Percentiles rank a stretch among this genome's conserved stretches.
Evolutionary conservation across 2,797 vertebrate species (phyloP).

Genomic region (Phataginus tricuspis): DNA sequence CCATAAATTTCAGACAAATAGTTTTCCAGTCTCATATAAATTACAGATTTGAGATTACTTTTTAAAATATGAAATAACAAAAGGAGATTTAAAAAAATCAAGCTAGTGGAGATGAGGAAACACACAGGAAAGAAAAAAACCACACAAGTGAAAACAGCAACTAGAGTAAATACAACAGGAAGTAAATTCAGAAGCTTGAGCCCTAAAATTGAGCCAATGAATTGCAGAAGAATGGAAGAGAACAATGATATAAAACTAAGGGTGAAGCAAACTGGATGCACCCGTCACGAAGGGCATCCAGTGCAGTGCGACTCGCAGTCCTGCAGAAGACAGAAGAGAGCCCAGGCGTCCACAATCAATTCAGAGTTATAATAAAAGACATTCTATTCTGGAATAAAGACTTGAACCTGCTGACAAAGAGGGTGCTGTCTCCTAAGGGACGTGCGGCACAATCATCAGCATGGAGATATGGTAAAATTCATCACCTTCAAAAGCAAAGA

Average conservation of each 20-base stretch:
- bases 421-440: not conserved
- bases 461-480: not conserved
- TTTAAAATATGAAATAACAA: not conserved
- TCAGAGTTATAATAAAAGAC: not conserved
- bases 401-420: not conserved
- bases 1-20: not conserved
- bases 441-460: not conserved
- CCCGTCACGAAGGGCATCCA: not conserved
- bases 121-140: not conserved
- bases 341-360: rapidly evolving
- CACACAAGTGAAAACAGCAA: not conserved
- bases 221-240: not conserved
- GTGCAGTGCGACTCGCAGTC: rapidly evolving
- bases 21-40: not conserved
- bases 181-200: not conserved
- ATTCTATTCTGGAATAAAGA: not conserved
- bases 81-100: not conserved
- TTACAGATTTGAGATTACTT: not conserved
- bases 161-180: not conserved
- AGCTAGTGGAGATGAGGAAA: not conserved
- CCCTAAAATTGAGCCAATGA: not conserved
- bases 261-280: not conserved
- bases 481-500: not conserved
- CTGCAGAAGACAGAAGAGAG: not conserved
- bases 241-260: not conserved